phyloP scores from a whole-genome alignment of 2,888 invertebrate species.

The Sipunculus nudus region DNA sequence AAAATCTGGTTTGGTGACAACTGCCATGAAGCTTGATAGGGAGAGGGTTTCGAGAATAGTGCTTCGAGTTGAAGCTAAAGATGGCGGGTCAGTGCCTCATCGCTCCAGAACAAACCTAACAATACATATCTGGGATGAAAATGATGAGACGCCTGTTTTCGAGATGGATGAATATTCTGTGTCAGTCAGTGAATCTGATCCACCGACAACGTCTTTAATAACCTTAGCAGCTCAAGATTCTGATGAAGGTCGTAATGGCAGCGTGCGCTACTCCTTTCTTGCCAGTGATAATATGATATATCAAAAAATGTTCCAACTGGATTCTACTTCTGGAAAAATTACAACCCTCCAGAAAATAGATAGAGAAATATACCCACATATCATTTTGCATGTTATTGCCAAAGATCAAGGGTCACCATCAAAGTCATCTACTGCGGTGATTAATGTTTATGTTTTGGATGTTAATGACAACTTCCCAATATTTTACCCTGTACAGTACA shows the following conservation, averaged over 20 bases:
- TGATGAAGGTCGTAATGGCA: constrained; percentile 88
- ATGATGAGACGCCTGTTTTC: constrained; percentile 91
- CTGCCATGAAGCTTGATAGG: constrained; percentile 79
- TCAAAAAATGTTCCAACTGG: constrained; percentile 88
- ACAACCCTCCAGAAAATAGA: constrained; percentile 81
- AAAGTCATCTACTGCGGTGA: constrained; percentile 88
- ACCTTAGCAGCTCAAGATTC: constrained; percentile 83
- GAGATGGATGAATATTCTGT: constrained; percentile 27
- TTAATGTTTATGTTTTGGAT: constrained; percentile 82
- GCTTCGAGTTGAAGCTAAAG: constrained; percentile 88
- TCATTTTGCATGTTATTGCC: constrained; percentile 86
- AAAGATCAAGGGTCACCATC: constrained; percentile 88
- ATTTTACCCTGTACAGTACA: constrained; percentile 90
- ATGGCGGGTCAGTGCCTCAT: constrained; percentile 93
- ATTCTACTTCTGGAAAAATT: constrained; percentile 85
- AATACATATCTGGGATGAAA: constrained; percentile 91
- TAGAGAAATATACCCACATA: constrained; percentile 74
- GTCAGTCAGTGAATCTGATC: constrained; percentile 42
- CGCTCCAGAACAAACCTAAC: constrained; percentile 89
- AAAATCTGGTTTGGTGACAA: constrained; percentile 89
- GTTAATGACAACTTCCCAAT: constrained; percentile 92
- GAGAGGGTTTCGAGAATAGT: constrained; percentile 80
- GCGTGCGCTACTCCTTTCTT: constrained; percentile 72
- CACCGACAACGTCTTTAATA: too few species aligned
- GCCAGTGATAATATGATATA: constrained; percentile 85